phyloP scores from a whole-genome alignment of 92 coral and sea anemone species.

The Umimayanthus kanabou region DNA sequence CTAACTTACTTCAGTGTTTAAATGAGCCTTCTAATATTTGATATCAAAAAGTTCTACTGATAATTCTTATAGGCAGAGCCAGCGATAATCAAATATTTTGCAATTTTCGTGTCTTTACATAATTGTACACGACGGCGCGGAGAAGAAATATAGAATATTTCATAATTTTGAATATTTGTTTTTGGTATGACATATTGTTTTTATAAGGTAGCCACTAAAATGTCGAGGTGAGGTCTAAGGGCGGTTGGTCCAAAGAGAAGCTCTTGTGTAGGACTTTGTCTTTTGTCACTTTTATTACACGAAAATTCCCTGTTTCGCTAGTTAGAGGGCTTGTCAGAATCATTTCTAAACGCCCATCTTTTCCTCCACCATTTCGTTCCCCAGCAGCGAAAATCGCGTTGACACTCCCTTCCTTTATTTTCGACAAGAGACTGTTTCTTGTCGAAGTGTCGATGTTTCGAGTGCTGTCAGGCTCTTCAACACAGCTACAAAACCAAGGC shows the following conservation, averaged over 20 bases:
- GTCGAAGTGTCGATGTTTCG: slow-evolving; percentile 54
- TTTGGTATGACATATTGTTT: not conserved
- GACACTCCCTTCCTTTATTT: slow-evolving; percentile 75
- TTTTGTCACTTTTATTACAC: slow-evolving; percentile 60
- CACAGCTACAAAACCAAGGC: slow-evolving; percentile 70
- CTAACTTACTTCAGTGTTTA: not conserved
- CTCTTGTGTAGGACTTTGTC: slow-evolving; percentile 63
- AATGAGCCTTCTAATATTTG: not conserved
- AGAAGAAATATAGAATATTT: not conserved
- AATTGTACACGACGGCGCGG: not conserved
- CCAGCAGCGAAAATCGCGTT: slow-evolving; percentile 67
- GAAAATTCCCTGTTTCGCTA: slow-evolving; percentile 53
- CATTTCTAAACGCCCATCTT: slow-evolving; percentile 63
- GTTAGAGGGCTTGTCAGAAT: slow-evolving; percentile 63
- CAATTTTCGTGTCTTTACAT: not conserved
- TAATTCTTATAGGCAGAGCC: not conserved
- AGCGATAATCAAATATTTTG: not conserved
- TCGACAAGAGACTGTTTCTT: slow-evolving; percentile 59
- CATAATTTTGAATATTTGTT: slow-evolving; percentile 4
- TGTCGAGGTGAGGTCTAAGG: slow-evolving; percentile 67
- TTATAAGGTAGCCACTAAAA: slow-evolving; percentile 34
- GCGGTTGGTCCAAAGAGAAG: slow-evolving; percentile 74
- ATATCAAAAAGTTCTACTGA: not conserved
- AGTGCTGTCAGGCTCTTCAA: slow-evolving; percentile 58
- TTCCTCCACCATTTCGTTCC: slow-evolving; percentile 50